Conservation (phyloP, 2,113 vertebrate genomes). For the Psettodes erumei region DNA sequence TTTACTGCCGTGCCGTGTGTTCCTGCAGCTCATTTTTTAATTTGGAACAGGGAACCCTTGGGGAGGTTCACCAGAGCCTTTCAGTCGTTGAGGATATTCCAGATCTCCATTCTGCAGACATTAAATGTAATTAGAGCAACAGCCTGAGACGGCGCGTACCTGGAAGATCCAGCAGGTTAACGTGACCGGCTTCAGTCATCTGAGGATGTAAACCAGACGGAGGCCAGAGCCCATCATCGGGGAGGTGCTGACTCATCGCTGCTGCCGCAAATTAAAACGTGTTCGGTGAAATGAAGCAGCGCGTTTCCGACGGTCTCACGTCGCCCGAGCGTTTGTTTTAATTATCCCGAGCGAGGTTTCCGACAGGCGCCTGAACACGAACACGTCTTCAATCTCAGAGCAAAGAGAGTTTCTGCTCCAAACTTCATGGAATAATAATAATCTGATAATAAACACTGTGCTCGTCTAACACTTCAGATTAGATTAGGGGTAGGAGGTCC, state of each 20-base stretch:
- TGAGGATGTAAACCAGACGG: conserved; percentile 9
- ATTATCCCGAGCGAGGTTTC: conserved; percentile 10
- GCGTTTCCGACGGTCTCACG: neutral
- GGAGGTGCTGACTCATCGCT: neutral
- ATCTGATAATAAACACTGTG: neutral
- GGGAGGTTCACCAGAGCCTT: neutral
- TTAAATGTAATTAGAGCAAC: neutral
- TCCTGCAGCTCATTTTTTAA: neutral
- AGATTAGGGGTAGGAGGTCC: too few species aligned
- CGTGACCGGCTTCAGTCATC: conserved; percentile 5
- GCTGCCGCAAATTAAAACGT: conserved; percentile 37
- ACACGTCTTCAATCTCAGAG: conserved; percentile 4
- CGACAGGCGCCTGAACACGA: conserved; percentile 2
- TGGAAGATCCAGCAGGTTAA: neutral
- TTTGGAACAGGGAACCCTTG: neutral
- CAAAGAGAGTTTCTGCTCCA: too few species aligned
- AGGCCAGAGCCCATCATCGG: conserved; percentile 4
- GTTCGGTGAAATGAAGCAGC: conserved; percentile 31
- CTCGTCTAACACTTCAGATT: neutral
- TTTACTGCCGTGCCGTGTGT: neutral
- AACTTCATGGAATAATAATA: neutral
- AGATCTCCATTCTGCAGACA: neutral
- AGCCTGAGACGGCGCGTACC: neutral
- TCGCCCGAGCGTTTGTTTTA: conserved; percentile 6
- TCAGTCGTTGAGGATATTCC: neutral